These are phyloP conservation scores for Sphaerolaimus hirsutus DNA, from an alignment of 2,888 invertebrate genomes.

Conservation along the genomic window DNA sequence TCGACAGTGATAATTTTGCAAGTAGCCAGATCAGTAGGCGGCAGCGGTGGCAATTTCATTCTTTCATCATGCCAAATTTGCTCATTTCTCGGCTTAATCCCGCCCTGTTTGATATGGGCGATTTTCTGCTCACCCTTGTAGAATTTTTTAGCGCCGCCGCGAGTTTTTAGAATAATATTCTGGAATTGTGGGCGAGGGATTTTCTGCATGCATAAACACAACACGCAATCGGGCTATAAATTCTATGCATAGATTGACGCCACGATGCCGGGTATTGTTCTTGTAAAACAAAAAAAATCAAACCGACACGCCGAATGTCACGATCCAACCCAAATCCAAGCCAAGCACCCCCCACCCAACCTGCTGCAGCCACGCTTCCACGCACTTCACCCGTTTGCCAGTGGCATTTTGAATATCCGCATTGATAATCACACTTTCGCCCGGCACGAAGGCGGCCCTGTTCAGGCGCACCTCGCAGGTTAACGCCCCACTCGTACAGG, in stretches of 20 bases:
- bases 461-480: slow-evolving; percentile 2
- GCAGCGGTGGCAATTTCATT: slow-evolving; percentile 10
- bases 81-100: neutral
- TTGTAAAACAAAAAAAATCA: too few relatives aligned
- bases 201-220: too few relatives aligned
- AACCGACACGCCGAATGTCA: too few relatives aligned
- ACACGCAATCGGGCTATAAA: too few relatives aligned
- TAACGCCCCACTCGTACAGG: slow-evolving; percentile 6
- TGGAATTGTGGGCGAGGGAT: too few relatives aligned
- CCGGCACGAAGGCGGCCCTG: slow-evolving; percentile 12
- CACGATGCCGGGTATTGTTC: too few relatives aligned
- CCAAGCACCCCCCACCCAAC: slow-evolving; percentile 5
- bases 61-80: slow-evolving; percentile 6
- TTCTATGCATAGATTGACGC: too few relatives aligned
- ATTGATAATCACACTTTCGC: slow-evolving; percentile 10
- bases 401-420: slow-evolving; percentile 10
- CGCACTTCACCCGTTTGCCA: slow-evolving; percentile 7
- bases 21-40: slow-evolving; percentile 12
- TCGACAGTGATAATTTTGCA: slow-evolving; percentile 11
- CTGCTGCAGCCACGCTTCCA: slow-evolving; percentile 11
- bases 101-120: slow-evolving; percentile 6
- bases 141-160: neutral
- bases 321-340: too few relatives aligned
- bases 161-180: neutral
- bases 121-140: slow-evolving; percentile 6